Base-by-base conservation (phyloP, 2,797 vertebrate species). In the Sciurus carolinensis region DNA sequence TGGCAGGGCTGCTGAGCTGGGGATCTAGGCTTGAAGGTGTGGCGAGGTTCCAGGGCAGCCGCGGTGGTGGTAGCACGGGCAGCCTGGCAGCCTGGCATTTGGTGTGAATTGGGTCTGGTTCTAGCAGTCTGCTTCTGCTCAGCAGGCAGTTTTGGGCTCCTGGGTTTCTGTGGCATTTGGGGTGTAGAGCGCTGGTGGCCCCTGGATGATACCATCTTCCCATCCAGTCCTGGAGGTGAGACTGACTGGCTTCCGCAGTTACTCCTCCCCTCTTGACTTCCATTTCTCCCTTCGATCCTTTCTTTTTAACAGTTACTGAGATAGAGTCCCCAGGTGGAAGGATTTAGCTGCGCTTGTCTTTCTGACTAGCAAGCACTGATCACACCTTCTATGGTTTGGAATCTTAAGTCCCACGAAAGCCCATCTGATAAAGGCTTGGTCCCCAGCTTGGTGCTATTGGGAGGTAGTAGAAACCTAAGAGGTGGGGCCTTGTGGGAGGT, bases 1-100 rank as follows among this genome's bases (percentile, higher is more conserved):
- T 54, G 67, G 59, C n/a, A n/a, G 52, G 81, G 59, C 26, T 26
- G 26, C 59, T 3, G 24, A 44, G 59, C 39, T 17, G 1, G 13
- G 47, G 22, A 12, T 50, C 42, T 30, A 18, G 77, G 28, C 20
- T 44, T 89, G 59, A 26, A 26, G 59, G 59, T 26, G 22, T 62
- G 30, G 18, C 1, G 0, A 50, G 72, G 72, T 57, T 14, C 75
- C 67, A 1, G 10, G 57, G 62, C n/a, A 50, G 47, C 44, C 11
- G 44, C 4, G 3, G 18, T 1, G 42, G 20, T 2, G 52, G 44
- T 39, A 22, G 50, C 42, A 1, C 0, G 0, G 12, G 47, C 5
- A 14, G 17, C 15, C 59, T 10, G 26, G 83, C 30, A 28, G 83
- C 30, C n/a, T 3, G 11, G 1, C 2, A 44, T 18, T 13, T 0